Evolutionary conservation across 2,113 vertebrate genomes (phyloP).

Genomic region (Elephantulus edwardii): DNA sequence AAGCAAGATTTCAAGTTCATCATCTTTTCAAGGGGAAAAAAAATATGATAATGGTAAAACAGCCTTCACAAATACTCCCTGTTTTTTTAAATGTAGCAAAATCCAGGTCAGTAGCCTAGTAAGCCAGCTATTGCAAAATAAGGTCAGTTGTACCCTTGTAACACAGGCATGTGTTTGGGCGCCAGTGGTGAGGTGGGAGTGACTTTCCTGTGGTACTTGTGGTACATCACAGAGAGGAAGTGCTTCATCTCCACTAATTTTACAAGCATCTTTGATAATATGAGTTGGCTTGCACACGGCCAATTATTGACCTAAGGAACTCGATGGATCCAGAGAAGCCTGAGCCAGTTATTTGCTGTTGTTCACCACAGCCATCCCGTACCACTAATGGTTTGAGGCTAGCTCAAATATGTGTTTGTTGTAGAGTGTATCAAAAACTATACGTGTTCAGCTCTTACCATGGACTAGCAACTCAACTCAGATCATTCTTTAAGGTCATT

Average conservation of each 20-base stretch:
- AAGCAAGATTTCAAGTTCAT: constrained; percentile 28
- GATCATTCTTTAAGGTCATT: not conserved
- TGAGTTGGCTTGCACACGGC: not conserved
- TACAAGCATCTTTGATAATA: constrained; percentile 26
- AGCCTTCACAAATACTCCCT: not conserved
- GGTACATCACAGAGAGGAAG: not conserved
- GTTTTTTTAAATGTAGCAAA: not conserved
- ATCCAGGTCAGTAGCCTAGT: not conserved
- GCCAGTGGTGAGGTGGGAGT: not conserved
- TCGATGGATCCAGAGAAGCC: not conserved
- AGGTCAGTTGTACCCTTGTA: not conserved
- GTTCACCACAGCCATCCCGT: not conserved
- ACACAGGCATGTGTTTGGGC: not conserved
- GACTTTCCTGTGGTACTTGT: constrained; percentile 39
- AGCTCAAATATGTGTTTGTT: not conserved
- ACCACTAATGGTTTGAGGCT: not conserved
- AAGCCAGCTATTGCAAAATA: not conserved
- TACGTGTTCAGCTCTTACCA: not conserved
- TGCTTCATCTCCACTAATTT: not conserved
- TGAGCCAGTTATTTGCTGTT: not conserved
- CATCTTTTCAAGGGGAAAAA: not conserved
- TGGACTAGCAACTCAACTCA: not conserved
- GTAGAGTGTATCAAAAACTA: not conserved
- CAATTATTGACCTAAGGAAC: not conserved
- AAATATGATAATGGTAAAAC: not conserved